Percentiles rank a stretch among this genome's conserved stretches.
These are phyloP conservation scores for Barnardius zonarius DNA, from an alignment of 2,113 vertebrate genomes.

Conservation along the genomic window DNA sequence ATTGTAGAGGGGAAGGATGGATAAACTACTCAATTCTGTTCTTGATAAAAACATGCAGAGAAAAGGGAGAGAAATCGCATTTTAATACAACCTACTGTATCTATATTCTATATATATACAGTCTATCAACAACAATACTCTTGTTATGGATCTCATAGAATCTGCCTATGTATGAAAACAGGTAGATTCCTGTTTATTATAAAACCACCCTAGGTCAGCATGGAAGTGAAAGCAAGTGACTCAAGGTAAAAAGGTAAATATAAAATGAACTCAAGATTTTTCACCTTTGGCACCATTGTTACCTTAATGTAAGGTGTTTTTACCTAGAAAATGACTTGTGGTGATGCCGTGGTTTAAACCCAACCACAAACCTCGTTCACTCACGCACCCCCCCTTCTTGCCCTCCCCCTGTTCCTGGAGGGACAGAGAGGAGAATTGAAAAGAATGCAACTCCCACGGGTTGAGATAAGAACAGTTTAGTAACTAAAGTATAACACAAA, in stretches of 20 bases:
- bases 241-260: not conserved
- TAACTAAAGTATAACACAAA: too few relatives aligned
- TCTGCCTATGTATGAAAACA: not conserved
- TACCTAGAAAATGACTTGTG: not conserved
- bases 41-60: not conserved
- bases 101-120: not conserved
- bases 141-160: not conserved
- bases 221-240: not conserved
- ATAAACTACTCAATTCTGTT: not conserved
- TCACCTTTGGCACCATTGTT: not conserved
- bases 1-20: not conserved
- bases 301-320: not conserved
- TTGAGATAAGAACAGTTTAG: too few relatives aligned
- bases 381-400: too few relatives aligned
- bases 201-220: not conserved
- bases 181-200: not conserved
- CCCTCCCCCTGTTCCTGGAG: too few relatives aligned
- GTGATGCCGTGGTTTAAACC: too few relatives aligned
- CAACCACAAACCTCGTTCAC: too few relatives aligned
- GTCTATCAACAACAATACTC: not conserved
- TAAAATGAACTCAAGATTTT: not conserved
- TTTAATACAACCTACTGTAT: not conserved
- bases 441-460: too few relatives aligned
- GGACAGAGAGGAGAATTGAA: too few relatives aligned
- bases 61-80: not conserved